Conservation (phyloP, 1,140 invertebrate species). For the Zophobas morio region DNA sequence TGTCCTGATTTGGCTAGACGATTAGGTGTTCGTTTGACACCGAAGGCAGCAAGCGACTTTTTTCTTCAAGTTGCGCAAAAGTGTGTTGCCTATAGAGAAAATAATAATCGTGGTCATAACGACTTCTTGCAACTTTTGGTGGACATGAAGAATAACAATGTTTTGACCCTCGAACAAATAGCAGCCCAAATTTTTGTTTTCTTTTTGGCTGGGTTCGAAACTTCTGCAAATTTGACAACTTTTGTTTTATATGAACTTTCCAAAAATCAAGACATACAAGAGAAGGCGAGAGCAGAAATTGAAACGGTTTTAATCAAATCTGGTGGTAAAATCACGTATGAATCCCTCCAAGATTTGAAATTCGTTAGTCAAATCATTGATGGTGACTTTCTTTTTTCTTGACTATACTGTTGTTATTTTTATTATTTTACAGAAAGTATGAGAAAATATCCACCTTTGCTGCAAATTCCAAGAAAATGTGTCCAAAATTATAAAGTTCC, state of each 20-base stretch:
- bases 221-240: constrained; percentile 74
- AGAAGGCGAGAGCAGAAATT: constrained; percentile 69
- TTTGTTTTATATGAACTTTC: constrained; percentile 78
- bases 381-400: constrained; percentile 63
- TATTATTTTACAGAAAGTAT: constrained; percentile 68
- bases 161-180: constrained; percentile 67
- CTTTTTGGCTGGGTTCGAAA: constrained; percentile 76
- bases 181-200: constrained; percentile 73
- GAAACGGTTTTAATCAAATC: constrained; percentile 66
- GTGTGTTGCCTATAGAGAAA: constrained; percentile 62
- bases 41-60: constrained; percentile 64
- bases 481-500: constrained; percentile 67
- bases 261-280: constrained; percentile 65
- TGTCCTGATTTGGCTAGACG: constrained; percentile 52
- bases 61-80: constrained; percentile 65
- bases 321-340: constrained; percentile 70
- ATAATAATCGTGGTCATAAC: constrained; percentile 66
- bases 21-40: constrained; percentile 47
- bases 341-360: constrained; percentile 71
- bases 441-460: constrained; percentile 71
- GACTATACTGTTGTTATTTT: constrained; percentile 56
- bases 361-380: constrained; percentile 61
- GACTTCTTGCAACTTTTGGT: constrained; percentile 5
- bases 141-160: background rate
- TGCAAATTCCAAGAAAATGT: constrained; percentile 67